A percentile compares a stretch with the other conserved stretches of the same genome.
Evolutionary conservation across 2,797 vertebrate species (phyloP).

Genomic region (Hozukius guyotensis): DNA sequence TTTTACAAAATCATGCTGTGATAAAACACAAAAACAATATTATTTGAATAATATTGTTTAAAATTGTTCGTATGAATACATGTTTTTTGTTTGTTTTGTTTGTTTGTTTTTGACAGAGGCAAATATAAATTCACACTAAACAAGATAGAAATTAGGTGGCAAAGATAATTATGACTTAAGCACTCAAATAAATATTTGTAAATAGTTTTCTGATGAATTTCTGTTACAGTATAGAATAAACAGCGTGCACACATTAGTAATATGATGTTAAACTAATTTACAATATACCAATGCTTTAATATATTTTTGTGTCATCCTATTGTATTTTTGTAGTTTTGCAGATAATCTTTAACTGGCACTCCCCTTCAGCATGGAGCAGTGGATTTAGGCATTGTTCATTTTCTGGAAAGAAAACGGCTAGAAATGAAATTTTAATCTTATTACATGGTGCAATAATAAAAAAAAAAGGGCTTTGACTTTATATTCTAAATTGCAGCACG

Average conservation of each 20-base stretch:
- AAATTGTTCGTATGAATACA: not conserved
- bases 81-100: not conserved
- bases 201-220: not conserved
- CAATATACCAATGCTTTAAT: not conserved
- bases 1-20: not conserved
- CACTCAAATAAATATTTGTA: not conserved
- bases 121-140: not conserved
- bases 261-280: not conserved
- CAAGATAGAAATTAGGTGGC: not conserved
- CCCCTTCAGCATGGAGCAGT: not conserved
- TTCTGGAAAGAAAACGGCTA: slow-evolving; percentile 20
- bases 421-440: slow-evolving; percentile 21
- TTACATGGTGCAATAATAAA: not conserved
- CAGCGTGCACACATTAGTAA: not conserved
- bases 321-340: not conserved
- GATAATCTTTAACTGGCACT: not conserved
- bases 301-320: not conserved
- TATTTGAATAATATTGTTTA: not conserved
- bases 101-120: not conserved
- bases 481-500: slow-evolving; percentile 43
- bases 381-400: slow-evolving; percentile 4
- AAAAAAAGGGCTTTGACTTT: slow-evolving; percentile 14
- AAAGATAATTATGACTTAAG: not conserved
- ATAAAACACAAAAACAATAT: not conserved
- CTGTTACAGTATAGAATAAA: not conserved